A percentile compares a stretch with the other conserved stretches of the same genome.
phyloP scores from a whole-genome alignment of 2,888 invertebrate genomes.

The Melipona beecheii region DNA sequence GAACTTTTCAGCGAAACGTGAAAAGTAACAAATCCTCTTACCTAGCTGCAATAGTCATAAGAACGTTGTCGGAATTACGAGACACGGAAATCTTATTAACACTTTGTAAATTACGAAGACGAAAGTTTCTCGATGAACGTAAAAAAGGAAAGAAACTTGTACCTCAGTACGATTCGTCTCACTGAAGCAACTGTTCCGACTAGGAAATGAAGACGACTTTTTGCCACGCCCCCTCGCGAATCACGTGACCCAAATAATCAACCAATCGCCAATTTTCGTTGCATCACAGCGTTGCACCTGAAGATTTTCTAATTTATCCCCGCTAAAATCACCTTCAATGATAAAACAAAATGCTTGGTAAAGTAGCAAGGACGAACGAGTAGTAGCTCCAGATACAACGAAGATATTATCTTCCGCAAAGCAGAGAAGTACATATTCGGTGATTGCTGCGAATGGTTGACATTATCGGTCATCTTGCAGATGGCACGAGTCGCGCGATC shows the following conservation, averaged over 20 bases:
- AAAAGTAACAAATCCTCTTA: no score
- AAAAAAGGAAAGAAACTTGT: neutral
- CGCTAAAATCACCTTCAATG: no score
- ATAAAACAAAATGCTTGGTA: neutral
- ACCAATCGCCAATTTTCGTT: no score
- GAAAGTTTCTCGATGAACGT: neutral
- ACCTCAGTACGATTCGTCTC: no score
- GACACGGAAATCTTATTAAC: slow-evolving; percentile 11
- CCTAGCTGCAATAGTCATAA: neutral
- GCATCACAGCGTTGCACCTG: no score
- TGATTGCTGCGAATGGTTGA: slow-evolving; percentile 60
- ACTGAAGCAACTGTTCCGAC: no score
- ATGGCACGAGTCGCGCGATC: neutral
- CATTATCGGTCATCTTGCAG: slow-evolving; percentile 57
- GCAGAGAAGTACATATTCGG: neutral
- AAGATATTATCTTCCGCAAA: neutral
- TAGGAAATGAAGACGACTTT: no score
- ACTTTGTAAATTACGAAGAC: neutral
- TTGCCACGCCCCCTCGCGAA: no score
- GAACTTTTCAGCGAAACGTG: slow-evolving; percentile 12
- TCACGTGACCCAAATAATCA: no score
- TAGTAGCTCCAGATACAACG: neutral
- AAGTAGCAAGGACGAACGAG: neutral
- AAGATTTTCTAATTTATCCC: no score
- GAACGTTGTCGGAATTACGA: neutral